Conservation (phyloP, 2,888 invertebrate species). For the Oxystoma pomonae region DNA sequence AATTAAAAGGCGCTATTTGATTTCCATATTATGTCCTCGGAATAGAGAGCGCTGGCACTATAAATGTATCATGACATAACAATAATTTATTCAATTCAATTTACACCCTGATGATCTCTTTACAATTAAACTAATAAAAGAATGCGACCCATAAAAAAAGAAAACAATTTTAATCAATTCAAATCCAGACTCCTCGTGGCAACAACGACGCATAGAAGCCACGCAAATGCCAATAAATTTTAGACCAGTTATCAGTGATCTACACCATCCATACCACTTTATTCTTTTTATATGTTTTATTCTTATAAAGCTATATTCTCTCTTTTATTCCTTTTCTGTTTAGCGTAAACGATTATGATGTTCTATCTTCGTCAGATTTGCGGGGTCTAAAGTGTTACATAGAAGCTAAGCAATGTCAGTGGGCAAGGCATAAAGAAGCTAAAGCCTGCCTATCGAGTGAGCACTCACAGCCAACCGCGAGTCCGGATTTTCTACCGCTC, state of each 20-base stretch:
- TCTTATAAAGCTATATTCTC: neutral
- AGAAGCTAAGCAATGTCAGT: slow-evolving; percentile 43
- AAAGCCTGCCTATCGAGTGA: slow-evolving; percentile 47
- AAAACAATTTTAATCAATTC: no score
- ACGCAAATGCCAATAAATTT: neutral
- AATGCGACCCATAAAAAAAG: no score
- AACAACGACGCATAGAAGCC: neutral
- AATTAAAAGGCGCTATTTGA: no score
- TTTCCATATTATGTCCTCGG: no score
- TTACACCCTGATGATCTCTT: no score
- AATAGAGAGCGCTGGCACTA: no score
- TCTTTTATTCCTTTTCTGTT: neutral
- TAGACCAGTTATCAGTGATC: neutral
- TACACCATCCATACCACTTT: neutral
- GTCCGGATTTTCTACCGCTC: slow-evolving; percentile 22
- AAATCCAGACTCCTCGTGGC: no score
- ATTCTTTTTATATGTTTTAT: neutral
- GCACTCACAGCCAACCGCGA: slow-evolving; percentile 46
- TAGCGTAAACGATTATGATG: no score
- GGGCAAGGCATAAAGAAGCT: slow-evolving; percentile 44
- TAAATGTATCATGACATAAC: no score
- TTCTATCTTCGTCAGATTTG: neutral
- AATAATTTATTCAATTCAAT: no score
- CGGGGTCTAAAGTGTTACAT: neutral
- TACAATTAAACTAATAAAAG: no score